phyloP scores from a whole-genome alignment of 2,888 invertebrate species.

The Tachystola acroxantha region DNA sequence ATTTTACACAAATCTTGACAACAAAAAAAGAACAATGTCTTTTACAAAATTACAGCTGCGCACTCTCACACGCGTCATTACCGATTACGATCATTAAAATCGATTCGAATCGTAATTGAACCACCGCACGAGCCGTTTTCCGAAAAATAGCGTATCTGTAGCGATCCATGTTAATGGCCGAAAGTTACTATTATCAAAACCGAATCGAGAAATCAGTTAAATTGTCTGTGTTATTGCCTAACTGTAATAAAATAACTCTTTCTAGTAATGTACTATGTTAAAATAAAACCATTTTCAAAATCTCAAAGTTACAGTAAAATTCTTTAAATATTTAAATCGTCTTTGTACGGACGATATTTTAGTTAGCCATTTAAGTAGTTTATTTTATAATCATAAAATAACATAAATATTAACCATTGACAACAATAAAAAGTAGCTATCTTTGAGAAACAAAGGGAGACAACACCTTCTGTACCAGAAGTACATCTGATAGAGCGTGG shows the following conservation, averaged over 20 bases:
- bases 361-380: too few relatives aligned
- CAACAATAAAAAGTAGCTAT: slow-evolving; percentile 41
- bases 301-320: too few relatives aligned
- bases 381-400: too few relatives aligned
- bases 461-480: slow-evolving; percentile 46
- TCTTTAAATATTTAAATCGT: too few relatives aligned
- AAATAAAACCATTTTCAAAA: slow-evolving; percentile 36
- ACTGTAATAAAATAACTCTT: slow-evolving; percentile 4
- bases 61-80: slow-evolving; percentile 49
- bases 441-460: slow-evolving; percentile 28
- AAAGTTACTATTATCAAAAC: slow-evolving; percentile 49
- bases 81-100: slow-evolving; percentile 64
- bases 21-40: slow-evolving; percentile 1
- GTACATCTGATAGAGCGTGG: slow-evolving; percentile 65
- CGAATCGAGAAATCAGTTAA: slow-evolving; percentile 38
- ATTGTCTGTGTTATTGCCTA: slow-evolving; percentile 14
- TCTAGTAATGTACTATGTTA: slow-evolving; percentile 37
- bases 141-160: slow-evolving; percentile 16
- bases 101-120: slow-evolving; percentile 63
- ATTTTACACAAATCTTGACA: neutral
- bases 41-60: slow-evolving; percentile 48
- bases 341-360: too few relatives aligned
- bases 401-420: slow-evolving; percentile 34
- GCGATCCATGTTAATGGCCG: slow-evolving; percentile 43
- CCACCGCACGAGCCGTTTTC: slow-evolving; percentile 49